Evolutionary conservation across 2,888 invertebrate species (phyloP).

Genomic region (Meliscaeva auricollis): DNA sequence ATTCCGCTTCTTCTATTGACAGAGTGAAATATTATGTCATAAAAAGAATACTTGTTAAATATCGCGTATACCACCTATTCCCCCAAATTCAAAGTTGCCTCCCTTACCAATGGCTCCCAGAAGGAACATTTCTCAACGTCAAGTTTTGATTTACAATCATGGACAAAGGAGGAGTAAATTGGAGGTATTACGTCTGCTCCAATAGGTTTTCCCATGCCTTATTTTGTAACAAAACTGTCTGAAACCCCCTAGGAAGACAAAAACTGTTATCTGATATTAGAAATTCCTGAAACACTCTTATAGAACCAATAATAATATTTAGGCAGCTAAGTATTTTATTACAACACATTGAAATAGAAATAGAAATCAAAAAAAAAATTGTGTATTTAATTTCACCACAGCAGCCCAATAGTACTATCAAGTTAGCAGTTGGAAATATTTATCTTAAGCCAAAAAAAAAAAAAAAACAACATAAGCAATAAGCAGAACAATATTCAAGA

Average conservation of each 20-base stretch:
- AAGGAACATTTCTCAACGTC: slow-evolving; percentile 29
- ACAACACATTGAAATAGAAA: not conserved
- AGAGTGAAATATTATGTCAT: slow-evolving; percentile 10
- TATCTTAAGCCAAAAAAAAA: no score
- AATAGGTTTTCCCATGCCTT: not conserved
- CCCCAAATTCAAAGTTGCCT: not conserved
- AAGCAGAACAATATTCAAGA: slow-evolving; percentile 10
- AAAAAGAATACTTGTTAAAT: not conserved
- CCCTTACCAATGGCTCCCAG: not conserved
- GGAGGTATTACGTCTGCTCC: not conserved
- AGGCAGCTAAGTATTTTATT: not conserved
- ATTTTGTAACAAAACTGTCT: not conserved
- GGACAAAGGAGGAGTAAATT: not conserved
- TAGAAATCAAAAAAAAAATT: not conserved
- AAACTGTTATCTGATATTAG: slow-evolving; percentile 21
- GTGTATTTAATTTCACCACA: not conserved
- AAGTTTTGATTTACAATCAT: slow-evolving; percentile 18
- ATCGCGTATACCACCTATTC: not conserved
- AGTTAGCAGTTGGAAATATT: slow-evolving; percentile 5
- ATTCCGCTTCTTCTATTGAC: not conserved
- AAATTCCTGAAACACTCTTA: slow-evolving; percentile 7
- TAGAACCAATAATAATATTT: slow-evolving; percentile 1
- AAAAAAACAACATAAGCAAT: slow-evolving; percentile 3
- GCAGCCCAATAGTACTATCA: not conserved
- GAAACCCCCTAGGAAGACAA: not conserved